phyloP scores from a whole-genome alignment of 2,113 vertebrate genomes.

The Corydoras sp. region DNA sequence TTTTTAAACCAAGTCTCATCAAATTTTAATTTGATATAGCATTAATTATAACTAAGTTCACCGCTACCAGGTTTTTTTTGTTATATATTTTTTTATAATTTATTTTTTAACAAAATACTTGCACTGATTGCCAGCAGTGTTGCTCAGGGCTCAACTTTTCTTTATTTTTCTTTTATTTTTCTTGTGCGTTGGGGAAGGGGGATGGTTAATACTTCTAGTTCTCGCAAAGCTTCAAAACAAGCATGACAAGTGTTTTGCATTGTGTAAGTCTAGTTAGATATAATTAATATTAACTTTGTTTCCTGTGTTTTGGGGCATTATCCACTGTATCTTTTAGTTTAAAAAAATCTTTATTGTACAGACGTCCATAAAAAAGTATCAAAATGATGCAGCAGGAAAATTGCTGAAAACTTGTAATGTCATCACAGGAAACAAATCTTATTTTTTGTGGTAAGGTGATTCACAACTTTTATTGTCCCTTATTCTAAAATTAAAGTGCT shows the following conservation, averaged over 20 bases:
- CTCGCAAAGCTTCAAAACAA: slow-evolving; percentile 80
- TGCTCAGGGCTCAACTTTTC: slow-evolving; percentile 74
- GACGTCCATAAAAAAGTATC: too few relatives aligned
- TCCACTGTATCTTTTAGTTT: not conserved
- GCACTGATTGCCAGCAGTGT: slow-evolving; percentile 82
- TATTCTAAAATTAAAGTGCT: slow-evolving; percentile 60
- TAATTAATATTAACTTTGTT: slow-evolving; percentile 93
- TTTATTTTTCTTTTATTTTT: too few relatives aligned
- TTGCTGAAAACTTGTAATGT: slow-evolving; percentile 38
- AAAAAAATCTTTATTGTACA: too few relatives aligned
- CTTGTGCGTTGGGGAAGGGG: too few relatives aligned
- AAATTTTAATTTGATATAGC: too few relatives aligned
- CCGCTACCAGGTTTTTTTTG: slow-evolving; percentile 32
- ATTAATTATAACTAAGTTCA: slow-evolving; percentile 4
- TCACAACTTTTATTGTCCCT: slow-evolving; percentile 62
- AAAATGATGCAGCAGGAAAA: not conserved
- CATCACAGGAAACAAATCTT: slow-evolving; percentile 74
- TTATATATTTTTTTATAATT: not conserved
- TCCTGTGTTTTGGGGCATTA: slow-evolving; percentile 72
- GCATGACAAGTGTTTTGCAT: slow-evolving; percentile 91
- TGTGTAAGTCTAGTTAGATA: slow-evolving; percentile 77
- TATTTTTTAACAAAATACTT: not conserved
- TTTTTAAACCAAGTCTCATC: too few relatives aligned
- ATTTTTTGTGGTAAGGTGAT: slow-evolving; percentile 59
- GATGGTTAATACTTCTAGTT: slow-evolving; percentile 43